phyloP scores from a whole-genome alignment of 2,888 invertebrate species.

The Galerucella calmariensis region DNA sequence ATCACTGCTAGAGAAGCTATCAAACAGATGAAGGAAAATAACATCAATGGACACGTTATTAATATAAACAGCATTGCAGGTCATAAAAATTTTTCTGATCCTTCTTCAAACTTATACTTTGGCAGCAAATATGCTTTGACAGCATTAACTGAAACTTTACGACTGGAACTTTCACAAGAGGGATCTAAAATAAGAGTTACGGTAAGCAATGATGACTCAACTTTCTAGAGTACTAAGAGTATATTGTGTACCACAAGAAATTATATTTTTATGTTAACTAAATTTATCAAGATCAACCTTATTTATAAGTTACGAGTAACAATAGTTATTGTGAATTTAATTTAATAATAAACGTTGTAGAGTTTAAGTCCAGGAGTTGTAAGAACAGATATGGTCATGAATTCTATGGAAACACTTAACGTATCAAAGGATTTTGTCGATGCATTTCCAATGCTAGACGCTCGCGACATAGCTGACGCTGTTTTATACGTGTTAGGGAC shows the following conservation, averaged over 20 bases:
- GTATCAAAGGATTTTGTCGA: not conserved
- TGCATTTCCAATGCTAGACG: not conserved
- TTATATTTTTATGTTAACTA: no score
- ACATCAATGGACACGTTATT: constrained; percentile 11
- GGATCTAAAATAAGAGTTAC: constrained; percentile 48
- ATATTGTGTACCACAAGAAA: no score
- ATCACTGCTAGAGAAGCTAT: constrained; percentile 50
- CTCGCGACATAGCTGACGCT: not conserved
- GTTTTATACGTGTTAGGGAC: not conserved
- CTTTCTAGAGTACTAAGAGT: no score
- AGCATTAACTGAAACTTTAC: constrained; percentile 43
- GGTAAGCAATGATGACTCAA: constrained; percentile 35
- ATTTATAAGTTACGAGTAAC: no score
- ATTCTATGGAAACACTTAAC: not conserved
- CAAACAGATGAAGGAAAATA: constrained; percentile 22
- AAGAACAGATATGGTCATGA: not conserved
- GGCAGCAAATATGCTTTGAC: constrained; percentile 46
- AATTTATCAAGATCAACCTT: no score
- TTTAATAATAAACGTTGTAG: not conserved
- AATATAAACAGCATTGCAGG: constrained; percentile 10
- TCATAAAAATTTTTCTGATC: not conserved
- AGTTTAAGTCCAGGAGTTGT: not conserved
- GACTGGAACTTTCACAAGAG: constrained; percentile 41
- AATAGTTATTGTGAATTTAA: no score
- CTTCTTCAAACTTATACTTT: not conserved